phyloP scores from a whole-genome alignment of 2,797 vertebrate species.

The Urosaurus nigricauda region DNA sequence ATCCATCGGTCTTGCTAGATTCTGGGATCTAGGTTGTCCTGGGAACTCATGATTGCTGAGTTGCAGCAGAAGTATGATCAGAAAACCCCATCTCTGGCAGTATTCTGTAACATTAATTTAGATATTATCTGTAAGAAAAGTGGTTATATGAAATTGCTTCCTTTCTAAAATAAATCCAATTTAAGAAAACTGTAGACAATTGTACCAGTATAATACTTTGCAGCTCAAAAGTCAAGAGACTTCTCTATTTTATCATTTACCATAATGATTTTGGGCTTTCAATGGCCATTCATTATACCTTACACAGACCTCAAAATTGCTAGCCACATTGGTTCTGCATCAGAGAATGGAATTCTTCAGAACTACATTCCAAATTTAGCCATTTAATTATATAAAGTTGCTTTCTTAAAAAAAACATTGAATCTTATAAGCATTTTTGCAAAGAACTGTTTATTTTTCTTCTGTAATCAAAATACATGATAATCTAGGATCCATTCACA shows the following conservation, averaged over 20 bases:
- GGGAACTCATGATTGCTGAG: background rate
- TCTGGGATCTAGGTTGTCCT: too few species aligned
- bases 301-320: background rate
- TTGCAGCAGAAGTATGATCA: background rate
- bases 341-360: background rate
- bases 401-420: background rate
- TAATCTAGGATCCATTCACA: background rate
- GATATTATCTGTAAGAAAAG: slow-evolving; percentile 5
- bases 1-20: too few species aligned
- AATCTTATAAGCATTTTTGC: background rate
- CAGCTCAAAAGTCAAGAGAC: background rate
- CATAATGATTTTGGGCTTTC: slow-evolving; percentile 15
- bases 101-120: background rate
- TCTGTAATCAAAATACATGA: background rate
- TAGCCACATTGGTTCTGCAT: background rate
- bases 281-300: slow-evolving; percentile 16
- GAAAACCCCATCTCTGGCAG: background rate
- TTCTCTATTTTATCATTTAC: background rate
- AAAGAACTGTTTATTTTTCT: background rate
- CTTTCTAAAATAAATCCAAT: slow-evolving; percentile 14
- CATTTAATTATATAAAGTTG: background rate
- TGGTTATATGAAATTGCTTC: background rate
- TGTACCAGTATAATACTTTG: background rate
- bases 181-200: slow-evolving; percentile 7
- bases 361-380: background rate